Base-by-base conservation (phyloP, 2,797 vertebrate species). In the Ceryle rudis region DNA sequence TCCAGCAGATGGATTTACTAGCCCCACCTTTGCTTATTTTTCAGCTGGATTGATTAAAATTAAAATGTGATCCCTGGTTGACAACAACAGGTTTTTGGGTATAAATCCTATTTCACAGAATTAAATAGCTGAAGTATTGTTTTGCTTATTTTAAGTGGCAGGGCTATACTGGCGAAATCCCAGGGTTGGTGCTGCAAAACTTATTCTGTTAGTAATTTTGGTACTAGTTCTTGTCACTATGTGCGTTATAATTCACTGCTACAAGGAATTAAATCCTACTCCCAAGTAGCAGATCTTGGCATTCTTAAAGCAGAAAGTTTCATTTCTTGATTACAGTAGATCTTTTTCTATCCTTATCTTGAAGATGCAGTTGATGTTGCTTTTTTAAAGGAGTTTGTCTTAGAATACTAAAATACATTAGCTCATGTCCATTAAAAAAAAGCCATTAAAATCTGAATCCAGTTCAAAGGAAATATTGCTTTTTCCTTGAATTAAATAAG, bases 241-340 rank as follows among this genome's bases (percentile, higher is more conserved):
- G 11, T 58, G 7, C 13, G 4, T 81, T 89, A 28, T 51, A 46
- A 51, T 66, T 66, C 51, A 70, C 20, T 87, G 42, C 21, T 91
- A 73, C 35, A 52, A 66, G 55, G n/a, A 55, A 80, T 80, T 47
- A 91, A 87, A 82, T 84, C 26, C 25, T 21, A 75, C 46, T 84
- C 84, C 58, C 28, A 51, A 51, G 39, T 62, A 80, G 46, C 12
- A 13, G 44, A 13, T 23, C 49, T 51, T 39, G 29, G 22, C 11
- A 31, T 95, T 74, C 54, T 57, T 67, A 35, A 86, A 87, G 57
- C 22, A 81, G 37, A 83, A 52, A 31, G 25, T 86, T 73, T 60
- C 28, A 42, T 71, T 80, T 86, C 39, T 74, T 47, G 14, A 23
- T 87, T 73, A 62, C 10, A 77, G n/a, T 47, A 66, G n/a, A 33